Base-by-base conservation (phyloP, 2,113 vertebrate genomes). In the Thunnus thynnus region DNA sequence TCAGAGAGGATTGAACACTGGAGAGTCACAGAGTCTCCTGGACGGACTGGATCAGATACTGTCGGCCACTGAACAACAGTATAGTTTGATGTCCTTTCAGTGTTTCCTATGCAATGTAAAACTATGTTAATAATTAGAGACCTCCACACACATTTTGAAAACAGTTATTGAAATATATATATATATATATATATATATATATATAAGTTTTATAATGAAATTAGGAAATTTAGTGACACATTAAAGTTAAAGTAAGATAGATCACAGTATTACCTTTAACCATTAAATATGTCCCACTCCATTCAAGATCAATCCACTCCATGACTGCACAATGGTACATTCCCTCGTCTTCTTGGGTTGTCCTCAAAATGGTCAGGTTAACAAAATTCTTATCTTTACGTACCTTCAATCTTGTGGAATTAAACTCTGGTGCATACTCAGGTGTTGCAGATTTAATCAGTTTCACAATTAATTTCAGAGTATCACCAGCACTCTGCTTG, bases 1-100 rank as follows among this genome's bases (percentile, higher is more conserved):
- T 67, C 47, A 14, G 76, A 55, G 5, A 78, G 36, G 14, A 88
- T 64, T n/a, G 86, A 89, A 68, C 89, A 91, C 78, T 80, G 76
- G 3, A 84, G 78, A 75, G 61, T 65, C 36, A 70, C 3, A 4
- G n/a, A 32, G 52, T 88, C 76, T 85, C 66, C 82, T 71, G 74
- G 54, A 41, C 9, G 36, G 36, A 10, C 36, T 41, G 36, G 36
- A 41, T 41, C 36, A 41, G 36, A 41, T 10, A 41, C 36, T 41
- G 36, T 41, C 9, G 36, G 1, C 36, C 8, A 0, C 36, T 10
- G 36, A 41, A 10, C 36, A 41, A 41, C 36, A 8, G 36, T 41
- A 41, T 41, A 41, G 36, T 41, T 41, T 41, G 36, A 41, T 41
- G 36, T 41, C 36, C 36, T 41, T 41, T 41, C 36, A 8, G 7